These are phyloP conservation scores for Polydrusus tereticollis DNA, from an alignment of 2,888 invertebrate genomes.

Conservation along the genomic window DNA sequence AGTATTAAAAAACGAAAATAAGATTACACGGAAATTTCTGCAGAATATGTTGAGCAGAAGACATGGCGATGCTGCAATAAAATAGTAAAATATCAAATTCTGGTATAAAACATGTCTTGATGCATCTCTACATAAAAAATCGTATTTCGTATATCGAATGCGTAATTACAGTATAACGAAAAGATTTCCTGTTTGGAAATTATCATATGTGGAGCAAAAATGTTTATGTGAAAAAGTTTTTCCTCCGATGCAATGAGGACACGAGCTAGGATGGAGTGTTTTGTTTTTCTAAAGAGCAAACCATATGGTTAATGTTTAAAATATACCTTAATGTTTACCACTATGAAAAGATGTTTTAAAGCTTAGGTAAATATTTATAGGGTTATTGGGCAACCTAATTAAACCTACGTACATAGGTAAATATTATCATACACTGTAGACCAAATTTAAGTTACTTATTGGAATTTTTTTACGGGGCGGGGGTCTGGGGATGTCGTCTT, in stretches of 20 bases:
- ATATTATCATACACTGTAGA: not conserved
- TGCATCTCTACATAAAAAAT: no score
- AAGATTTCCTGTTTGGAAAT: constrained; percentile 32
- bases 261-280: constrained; percentile 15
- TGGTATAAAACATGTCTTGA: no score
- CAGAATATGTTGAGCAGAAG: not conserved
- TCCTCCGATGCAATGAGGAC: constrained; percentile 14
- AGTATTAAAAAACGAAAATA: not conserved
- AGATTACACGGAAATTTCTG: not conserved
- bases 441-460: not conserved
- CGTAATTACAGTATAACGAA: not conserved
- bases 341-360: constrained; percentile 18
- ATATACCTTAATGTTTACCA: constrained; percentile 18
- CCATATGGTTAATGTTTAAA: constrained; percentile 38
- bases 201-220: constrained; percentile 24
- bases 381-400: constrained; percentile 18
- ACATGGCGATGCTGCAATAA: no score
- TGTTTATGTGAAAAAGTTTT: constrained; percentile 37
- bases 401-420: constrained; percentile 8
- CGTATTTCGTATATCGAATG: not conserved
- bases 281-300: constrained; percentile 22
- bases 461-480: not conserved
- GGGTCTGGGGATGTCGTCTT: not conserved
- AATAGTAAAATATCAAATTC: no score
- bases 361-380: constrained; percentile 34